phyloP scores from a whole-genome alignment of 2,797 vertebrate species.

The Hippopotamyrus pictus region DNA sequence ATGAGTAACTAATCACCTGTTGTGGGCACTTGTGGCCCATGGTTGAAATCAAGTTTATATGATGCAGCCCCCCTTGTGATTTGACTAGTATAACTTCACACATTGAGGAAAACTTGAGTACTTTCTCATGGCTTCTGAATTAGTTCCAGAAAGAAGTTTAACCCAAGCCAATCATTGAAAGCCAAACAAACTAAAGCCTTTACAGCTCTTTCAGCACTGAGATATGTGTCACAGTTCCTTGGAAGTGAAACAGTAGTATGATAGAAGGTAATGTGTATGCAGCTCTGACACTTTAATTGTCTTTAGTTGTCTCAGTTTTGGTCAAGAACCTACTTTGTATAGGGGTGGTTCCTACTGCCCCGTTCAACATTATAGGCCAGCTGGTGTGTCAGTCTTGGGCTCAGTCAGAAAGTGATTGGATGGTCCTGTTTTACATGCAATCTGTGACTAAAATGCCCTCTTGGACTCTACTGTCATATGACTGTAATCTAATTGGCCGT shows the following conservation, averaged over 20 bases:
- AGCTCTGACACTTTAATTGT: background rate
- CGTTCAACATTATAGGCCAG: background rate
- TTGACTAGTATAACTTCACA: slow-evolving; percentile 1
- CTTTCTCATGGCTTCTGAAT: background rate
- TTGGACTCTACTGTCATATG: slow-evolving; percentile 4
- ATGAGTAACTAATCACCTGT: background rate
- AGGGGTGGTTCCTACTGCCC: background rate
- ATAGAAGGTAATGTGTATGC: background rate
- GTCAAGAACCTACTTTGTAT: background rate
- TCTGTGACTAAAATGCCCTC: background rate
- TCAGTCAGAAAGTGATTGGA: background rate
- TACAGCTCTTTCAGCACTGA: background rate
- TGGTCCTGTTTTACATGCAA: background rate
- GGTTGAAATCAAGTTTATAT: background rate
- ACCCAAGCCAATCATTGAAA: background rate
- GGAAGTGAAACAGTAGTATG: background rate
- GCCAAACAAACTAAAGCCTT: background rate
- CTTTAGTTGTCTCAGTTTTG: background rate
- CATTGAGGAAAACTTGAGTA: background rate
- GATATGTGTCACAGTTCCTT: background rate
- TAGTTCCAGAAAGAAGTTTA: background rate
- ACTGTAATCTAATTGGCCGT: background rate
- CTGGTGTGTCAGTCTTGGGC: background rate
- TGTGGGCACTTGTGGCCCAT: background rate
- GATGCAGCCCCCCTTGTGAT: background rate